Evolutionary conservation across 2,888 invertebrate genomes (phyloP).

Genomic region (Noctua pronuba): DNA sequence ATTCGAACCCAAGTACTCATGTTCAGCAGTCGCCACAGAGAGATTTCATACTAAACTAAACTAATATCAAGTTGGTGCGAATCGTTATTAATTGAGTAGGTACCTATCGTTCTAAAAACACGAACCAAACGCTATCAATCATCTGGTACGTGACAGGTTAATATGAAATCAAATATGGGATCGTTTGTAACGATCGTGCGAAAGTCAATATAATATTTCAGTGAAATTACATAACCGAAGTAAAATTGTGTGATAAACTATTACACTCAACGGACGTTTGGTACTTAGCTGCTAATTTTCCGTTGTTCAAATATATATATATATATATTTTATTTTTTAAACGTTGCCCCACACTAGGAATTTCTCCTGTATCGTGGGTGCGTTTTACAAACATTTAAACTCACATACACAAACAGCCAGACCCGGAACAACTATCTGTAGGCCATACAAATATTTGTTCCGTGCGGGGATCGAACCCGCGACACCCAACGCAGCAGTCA

Average conservation of each 20-base stretch:
- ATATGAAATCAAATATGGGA: constrained; percentile 22
- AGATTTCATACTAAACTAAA: background rate
- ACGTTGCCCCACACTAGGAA: no score
- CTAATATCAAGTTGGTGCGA: background rate
- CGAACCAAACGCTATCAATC: constrained; percentile 12
- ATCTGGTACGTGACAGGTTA: constrained; percentile 28
- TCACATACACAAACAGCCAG: no score
- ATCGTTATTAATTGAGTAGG: background rate
- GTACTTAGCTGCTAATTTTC: background rate
- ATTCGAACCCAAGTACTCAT: background rate
- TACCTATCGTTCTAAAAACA: background rate
- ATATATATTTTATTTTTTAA: no score
- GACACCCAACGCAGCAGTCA: no score
- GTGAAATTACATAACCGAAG: background rate
- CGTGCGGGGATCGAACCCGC: no score
- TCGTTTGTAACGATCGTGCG: background rate
- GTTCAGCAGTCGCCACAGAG: background rate
- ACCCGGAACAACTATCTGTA: no score
- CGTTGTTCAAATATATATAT: no score
- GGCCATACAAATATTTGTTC: no score
- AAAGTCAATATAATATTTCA: constrained; percentile 10
- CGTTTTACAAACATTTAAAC: no score
- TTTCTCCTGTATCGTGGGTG: no score
- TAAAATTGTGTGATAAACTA: background rate
- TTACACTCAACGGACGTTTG: background rate